phyloP scores from a whole-genome alignment of 2,113 vertebrate species.

The Brachyistius frenatus region DNA sequence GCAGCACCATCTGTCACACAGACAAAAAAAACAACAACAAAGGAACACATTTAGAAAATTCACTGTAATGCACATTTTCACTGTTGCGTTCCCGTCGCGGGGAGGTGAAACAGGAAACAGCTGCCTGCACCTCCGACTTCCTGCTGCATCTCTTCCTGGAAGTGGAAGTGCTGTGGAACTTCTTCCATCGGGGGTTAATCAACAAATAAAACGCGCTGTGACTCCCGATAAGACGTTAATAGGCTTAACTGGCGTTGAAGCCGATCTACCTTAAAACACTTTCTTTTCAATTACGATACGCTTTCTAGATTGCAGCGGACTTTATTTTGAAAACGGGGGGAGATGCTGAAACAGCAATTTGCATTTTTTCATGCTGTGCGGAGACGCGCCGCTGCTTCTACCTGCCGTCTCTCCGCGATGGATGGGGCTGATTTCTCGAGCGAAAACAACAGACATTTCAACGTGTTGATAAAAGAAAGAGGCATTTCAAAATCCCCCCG shows the following conservation, averaged over 20 bases:
- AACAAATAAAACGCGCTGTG: slow-evolving; percentile 42
- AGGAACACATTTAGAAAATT: slow-evolving; percentile 31
- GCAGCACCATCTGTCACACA: slow-evolving; percentile 82
- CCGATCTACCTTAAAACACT: slow-evolving; percentile 52
- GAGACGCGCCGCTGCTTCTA: neutral
- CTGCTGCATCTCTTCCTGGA: slow-evolving; percentile 4
- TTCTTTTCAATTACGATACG: slow-evolving; percentile 66
- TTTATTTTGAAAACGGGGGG: slow-evolving; percentile 33
- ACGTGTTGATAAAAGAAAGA: slow-evolving; percentile 26
- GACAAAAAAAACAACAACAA: slow-evolving; percentile 45
- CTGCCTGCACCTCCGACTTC: slow-evolving; percentile 7
- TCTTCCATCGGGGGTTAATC: slow-evolving; percentile 42
- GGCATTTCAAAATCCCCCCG: neutral
- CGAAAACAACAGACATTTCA: slow-evolving; percentile 17
- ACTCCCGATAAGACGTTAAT: slow-evolving; percentile 66
- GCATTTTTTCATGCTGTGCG: slow-evolving; percentile 15
- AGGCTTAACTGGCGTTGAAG: slow-evolving; percentile 62
- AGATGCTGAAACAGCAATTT: slow-evolving; percentile 44
- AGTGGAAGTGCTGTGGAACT: slow-evolving; percentile 9
- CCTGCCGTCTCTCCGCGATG: neutral
- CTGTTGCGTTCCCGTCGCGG: neutral
- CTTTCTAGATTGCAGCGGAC: slow-evolving; percentile 45
- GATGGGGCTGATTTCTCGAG: slow-evolving; percentile 18
- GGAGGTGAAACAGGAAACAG: slow-evolving; percentile 41
- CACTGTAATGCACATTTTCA: slow-evolving; percentile 37